These are phyloP conservation scores for Proterorhinus semilunaris DNA, from an alignment of 2,113 vertebrate genomes.

Conservation along the genomic window DNA sequence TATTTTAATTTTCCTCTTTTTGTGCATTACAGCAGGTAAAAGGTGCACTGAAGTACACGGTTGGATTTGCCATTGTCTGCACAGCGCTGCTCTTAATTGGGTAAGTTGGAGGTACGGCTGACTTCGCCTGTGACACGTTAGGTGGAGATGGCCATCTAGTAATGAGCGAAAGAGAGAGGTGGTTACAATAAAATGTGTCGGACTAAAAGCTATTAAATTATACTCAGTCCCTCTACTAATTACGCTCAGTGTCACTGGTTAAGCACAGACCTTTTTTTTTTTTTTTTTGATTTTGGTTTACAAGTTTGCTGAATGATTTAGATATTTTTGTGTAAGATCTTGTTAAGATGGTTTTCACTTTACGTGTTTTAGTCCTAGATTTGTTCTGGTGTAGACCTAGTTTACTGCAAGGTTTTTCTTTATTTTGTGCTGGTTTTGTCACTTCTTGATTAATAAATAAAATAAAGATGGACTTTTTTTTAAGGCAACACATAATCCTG, in stretches of 20 bases:
- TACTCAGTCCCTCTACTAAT: conserved; percentile 3
- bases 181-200: conserved; percentile 29
- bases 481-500: too few species aligned
- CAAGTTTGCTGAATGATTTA: too few species aligned
- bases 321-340: too few species aligned
- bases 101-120: conserved; percentile 79
- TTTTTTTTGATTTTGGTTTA: too few species aligned
- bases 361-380: too few species aligned
- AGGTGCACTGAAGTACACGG: conserved; percentile 89
- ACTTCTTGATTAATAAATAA: too few species aligned
- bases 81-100: conserved; percentile 91
- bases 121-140: conserved; percentile 32
- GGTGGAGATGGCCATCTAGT: conserved; percentile 41
- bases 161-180: conserved; percentile 53
- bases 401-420: too few species aligned
- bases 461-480: too few species aligned
- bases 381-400: too few species aligned
- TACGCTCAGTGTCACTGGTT: neutral
- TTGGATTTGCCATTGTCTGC: conserved; percentile 89
- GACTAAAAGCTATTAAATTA: conserved; percentile 29
- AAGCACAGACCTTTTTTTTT: too few species aligned
- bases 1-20: conserved; percentile 51
- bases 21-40: conserved; percentile 87
- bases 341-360: too few species aligned
- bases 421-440: too few species aligned